A percentile compares a stretch with the other conserved stretches of the same genome.
phyloP scores from a whole-genome alignment of 2,113 vertebrate species.

The Garra rufa region DNA sequence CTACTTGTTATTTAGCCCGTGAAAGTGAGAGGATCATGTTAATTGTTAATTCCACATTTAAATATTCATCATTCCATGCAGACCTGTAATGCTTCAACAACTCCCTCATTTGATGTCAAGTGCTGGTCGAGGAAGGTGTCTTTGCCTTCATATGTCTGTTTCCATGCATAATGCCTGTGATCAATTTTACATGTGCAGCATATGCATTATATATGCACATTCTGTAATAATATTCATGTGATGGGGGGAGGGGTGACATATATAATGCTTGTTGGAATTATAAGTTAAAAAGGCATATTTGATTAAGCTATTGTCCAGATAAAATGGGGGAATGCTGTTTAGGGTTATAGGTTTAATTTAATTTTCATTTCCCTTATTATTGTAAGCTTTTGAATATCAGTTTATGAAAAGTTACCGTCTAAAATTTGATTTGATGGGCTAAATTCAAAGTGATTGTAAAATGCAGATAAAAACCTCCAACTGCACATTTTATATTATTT shows the following conservation, averaged over 20 bases:
- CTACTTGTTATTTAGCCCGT: slow-evolving; percentile 35
- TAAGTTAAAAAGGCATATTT: slow-evolving; percentile 62
- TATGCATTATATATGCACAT: slow-evolving; percentile 51
- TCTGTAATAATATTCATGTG: slow-evolving; percentile 54
- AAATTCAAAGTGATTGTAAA: neutral
- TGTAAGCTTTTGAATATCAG: slow-evolving; percentile 19
- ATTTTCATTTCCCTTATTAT: neutral
- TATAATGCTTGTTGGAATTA: slow-evolving; percentile 34
- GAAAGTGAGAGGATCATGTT: slow-evolving; percentile 43
- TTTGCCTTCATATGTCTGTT: slow-evolving; percentile 48
- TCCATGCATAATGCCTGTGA: slow-evolving; percentile 49
- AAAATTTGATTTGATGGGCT: neutral
- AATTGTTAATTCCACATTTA: slow-evolving; percentile 54
- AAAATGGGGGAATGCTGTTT: slow-evolving; percentile 3
- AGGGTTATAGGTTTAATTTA: neutral
- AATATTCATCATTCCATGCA: slow-evolving; percentile 50
- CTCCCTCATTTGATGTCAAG: slow-evolving; percentile 53
- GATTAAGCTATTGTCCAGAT: neutral
- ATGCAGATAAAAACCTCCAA: neutral
- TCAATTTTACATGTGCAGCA: slow-evolving; percentile 53
- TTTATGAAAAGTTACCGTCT: neutral
- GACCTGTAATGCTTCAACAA: slow-evolving; percentile 46
- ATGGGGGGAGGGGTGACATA: slow-evolving; percentile 33
- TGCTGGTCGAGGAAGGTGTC: slow-evolving; percentile 41
- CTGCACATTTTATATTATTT: neutral